phyloP scores from a whole-genome alignment of 37 sponge, comb jelly and placozoan genomes.

The Beroe forskalii region DNA sequence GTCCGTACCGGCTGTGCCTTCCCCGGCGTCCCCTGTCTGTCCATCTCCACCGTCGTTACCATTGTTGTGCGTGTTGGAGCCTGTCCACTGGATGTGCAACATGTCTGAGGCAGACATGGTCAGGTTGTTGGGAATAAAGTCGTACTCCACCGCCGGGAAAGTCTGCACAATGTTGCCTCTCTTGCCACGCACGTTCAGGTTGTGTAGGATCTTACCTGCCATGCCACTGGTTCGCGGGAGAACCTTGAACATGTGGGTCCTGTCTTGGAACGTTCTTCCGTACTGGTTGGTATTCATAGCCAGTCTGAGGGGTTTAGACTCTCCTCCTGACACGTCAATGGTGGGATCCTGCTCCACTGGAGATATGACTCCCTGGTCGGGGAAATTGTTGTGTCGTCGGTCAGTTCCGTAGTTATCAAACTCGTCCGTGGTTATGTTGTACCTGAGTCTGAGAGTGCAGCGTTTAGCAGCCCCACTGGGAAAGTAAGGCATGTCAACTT shows the following conservation, averaged over 20 bases:
- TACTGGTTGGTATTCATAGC: conserved; percentile 99
- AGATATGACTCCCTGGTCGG: conserved; percentile 69
- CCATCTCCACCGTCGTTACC: conserved; percentile 93
- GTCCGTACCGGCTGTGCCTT: conserved; percentile 75
- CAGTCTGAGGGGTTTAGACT: conserved; percentile 70
- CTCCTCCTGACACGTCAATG: conserved; percentile 75
- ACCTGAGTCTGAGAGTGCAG: conserved; percentile 82
- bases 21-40: conserved; percentile 98
- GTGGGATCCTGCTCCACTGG: conserved; percentile 90
- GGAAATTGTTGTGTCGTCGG: conserved; percentile 73
- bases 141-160: conserved; percentile 97
- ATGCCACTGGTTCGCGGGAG: conserved; percentile 1
- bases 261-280: conserved; percentile 96
- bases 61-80: conserved; percentile 99
- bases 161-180: conserved; percentile 97
- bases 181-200: conserved; percentile 86
- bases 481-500: conserved; percentile 77
- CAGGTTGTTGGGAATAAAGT: conserved; percentile 93
- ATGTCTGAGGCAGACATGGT: conserved; percentile 67
- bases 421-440: conserved; percentile 99
- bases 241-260: conserved; percentile 65
- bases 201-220: conserved; percentile 47
- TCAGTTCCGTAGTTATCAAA: conserved; percentile 91
- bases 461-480: conserved; percentile 69
- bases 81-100: conserved; percentile 97